Conservation (phyloP, 2,113 vertebrate genomes). For the Pituophis catenifer region DNA sequence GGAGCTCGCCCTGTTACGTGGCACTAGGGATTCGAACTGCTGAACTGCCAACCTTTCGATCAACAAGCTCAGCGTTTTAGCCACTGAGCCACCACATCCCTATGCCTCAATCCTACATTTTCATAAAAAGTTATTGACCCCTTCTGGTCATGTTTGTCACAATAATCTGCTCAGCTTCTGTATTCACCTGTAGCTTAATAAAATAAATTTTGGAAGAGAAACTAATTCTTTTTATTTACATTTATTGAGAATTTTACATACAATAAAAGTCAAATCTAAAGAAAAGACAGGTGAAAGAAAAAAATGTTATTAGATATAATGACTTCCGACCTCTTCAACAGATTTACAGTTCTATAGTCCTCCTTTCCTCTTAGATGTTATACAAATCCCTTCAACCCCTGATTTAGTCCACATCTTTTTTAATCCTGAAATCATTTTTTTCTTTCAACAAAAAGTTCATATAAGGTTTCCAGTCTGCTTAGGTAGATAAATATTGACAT, state of each 20-base stretch:
- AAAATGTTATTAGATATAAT: not conserved
- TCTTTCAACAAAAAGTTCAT: not conserved
- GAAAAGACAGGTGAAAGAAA: not conserved
- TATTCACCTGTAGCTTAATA: not conserved
- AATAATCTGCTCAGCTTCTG: not conserved
- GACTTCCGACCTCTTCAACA: not conserved
- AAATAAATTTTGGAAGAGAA: not conserved
- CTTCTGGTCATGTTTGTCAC: not conserved
- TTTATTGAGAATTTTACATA: not conserved
- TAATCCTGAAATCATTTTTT: not conserved
- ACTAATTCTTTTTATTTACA: not conserved
- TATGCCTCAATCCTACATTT: not conserved
- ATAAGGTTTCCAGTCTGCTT: not conserved
- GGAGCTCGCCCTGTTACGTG: too few relatives aligned
- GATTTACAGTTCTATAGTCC: not conserved
- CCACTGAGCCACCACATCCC: too few relatives aligned
- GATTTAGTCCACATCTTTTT: not conserved
- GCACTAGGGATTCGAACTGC: too few relatives aligned
- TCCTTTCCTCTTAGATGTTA: not conserved
- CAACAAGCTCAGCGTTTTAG: too few relatives aligned
- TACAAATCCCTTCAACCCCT: not conserved
- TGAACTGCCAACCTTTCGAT: too few relatives aligned
- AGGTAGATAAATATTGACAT: not conserved
- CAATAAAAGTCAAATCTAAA: not conserved
- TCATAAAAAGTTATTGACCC: not conserved